Percentiles rank a stretch among this genome's conserved stretches.
phyloP scores from a whole-genome alignment of 2,113 vertebrate genomes.

The Scomber scombrus region DNA sequence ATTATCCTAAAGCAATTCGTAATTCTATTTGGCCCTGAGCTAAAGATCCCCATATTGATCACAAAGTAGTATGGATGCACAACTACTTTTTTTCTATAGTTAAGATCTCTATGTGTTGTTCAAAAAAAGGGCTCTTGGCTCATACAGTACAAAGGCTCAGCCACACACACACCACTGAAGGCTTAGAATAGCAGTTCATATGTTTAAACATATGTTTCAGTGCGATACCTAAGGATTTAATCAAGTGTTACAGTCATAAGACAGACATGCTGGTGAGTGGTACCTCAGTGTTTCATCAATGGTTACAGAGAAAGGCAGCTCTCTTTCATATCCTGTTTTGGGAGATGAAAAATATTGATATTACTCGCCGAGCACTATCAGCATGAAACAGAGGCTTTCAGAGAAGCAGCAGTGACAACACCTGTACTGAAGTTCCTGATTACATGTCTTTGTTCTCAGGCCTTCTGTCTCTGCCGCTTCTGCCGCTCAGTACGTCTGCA shows the following conservation, averaged over 20 bases:
- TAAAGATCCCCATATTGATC: constrained; percentile 79
- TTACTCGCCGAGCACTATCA: constrained; percentile 56
- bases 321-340: constrained; percentile 78
- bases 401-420: constrained; percentile 60
- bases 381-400: constrained; percentile 59
- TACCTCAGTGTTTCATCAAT: constrained; percentile 51
- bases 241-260: constrained; percentile 34
- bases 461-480: constrained; percentile 21
- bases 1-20: constrained; percentile 82
- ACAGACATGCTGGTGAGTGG: constrained; percentile 15
- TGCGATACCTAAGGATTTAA: constrained; percentile 39
- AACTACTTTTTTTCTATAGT: constrained; percentile 59
- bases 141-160: neutral
- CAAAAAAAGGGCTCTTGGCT: neutral
- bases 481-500: neutral
- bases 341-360: constrained; percentile 77
- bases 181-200: neutral
- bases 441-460: constrained; percentile 44
- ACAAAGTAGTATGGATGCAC: constrained; percentile 62
- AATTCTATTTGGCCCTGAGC: constrained; percentile 80
- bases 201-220: constrained; percentile 29
- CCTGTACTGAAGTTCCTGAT: constrained; percentile 67
- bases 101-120: constrained; percentile 44
- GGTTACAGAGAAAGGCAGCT: constrained; percentile 49
- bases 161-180: neutral